Base-by-base conservation (phyloP, 1,140 invertebrate species). In the Drosophila lini region DNA sequence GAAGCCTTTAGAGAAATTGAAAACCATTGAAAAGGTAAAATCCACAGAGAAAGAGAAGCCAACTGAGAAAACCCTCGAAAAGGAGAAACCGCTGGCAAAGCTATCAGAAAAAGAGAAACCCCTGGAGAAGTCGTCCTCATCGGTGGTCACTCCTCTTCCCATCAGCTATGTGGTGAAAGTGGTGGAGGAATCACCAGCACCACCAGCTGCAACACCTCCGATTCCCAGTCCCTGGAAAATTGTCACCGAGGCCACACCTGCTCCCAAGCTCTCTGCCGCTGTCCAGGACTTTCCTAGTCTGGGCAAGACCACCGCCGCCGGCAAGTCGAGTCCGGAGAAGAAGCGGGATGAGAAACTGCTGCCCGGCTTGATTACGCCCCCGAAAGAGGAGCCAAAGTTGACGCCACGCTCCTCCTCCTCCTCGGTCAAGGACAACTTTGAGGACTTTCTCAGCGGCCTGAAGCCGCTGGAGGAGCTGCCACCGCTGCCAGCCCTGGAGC, bases 401-500 rank as follows among this genome's bases (percentile, higher is more conserved):
- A 48, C 8, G n/a, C 0, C 45, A 10, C 34, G 15, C 53, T 15
- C 0, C 56, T 3, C 25, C 56, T 3, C 25, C 25, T 48, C 52
- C 11, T 19, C 52, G 10, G 64, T 57, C 10, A 71, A 69, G 28
- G 45, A 76, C 28, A 62, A 62, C 22, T 89, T 91, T 31, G 80
- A 91, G 42, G 90, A 91, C 41, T 90, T 91, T 55, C 40, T 91
- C 19, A 61, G 44, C 31, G 59, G 60, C 0, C 11, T 91, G 25
- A 80, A 86, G 59, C 41, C 80, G n/a, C 48, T 90, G 53, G 81
- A 81, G 44, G 41, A 76, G 31, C 22, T 90, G 75, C 88, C 88
- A 32, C 90, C 90, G 7, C 67, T 92, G 48, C 86, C 91, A 1
- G 60, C 85, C 0, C 55, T 92, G 7, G 90, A 91, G 64, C 80